Conservation (phyloP, 23 tunicate genomes). For the Trididemnum clinides region DNA sequence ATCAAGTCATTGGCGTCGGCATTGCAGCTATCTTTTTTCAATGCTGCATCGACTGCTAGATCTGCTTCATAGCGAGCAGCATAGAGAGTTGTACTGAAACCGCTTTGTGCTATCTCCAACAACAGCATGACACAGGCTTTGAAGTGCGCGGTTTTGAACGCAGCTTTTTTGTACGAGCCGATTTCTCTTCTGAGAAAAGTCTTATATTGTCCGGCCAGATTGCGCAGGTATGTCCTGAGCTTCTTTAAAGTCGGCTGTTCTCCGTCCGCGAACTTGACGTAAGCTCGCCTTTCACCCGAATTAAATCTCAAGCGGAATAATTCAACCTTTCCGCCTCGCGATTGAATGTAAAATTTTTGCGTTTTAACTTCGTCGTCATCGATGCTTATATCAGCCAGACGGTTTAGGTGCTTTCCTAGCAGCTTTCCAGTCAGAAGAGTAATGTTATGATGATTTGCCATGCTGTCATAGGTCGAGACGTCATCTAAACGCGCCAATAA, state of each 20-base stretch:
- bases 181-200: neutral
- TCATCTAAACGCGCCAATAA: too few species aligned
- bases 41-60: neutral
- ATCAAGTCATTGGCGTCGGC: conserved; percentile 12
- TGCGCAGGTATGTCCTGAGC: neutral
- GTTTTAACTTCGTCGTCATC: conserved; percentile 6
- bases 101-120: conserved; percentile 17
- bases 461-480: too few species aligned
- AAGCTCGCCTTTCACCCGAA: neutral
- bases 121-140: conserved; percentile 8
- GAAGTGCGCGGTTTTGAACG: neutral
- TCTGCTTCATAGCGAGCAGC: neutral
- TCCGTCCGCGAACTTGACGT: conserved; percentile 14
- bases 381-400: neutral
- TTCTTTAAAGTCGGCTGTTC: conserved; percentile 13
- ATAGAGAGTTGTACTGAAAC: neutral
- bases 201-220: conserved; percentile 15
- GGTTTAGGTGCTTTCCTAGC: neutral
- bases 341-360: conserved; percentile 10
- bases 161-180: neutral
- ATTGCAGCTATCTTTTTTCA: conserved; percentile 9
- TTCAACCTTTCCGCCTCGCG: neutral
- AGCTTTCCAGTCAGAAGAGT: neutral
- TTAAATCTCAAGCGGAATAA: conserved; percentile 2
- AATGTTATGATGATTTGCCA: conserved; percentile 7